Evolutionary conservation across 2,797 vertebrate genomes (phyloP).

Genomic region (Lemur catta): DNA sequence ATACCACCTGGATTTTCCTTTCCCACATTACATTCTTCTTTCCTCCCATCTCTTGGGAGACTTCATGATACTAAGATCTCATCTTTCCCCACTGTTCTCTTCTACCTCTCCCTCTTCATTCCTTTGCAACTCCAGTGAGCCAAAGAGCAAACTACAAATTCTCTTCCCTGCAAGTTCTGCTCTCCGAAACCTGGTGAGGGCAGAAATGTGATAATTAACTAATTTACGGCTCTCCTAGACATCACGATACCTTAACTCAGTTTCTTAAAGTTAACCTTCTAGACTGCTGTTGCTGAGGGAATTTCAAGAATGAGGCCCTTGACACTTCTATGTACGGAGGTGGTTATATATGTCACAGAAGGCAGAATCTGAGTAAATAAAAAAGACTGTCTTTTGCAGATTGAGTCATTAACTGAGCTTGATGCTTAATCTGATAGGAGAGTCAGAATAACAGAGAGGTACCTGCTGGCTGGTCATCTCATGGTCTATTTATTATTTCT

Average conservation of each 20-base stretch:
- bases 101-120: not conserved
- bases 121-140: not conserved
- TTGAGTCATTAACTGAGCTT: not conserved
- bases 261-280: conserved; percentile 37
- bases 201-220: conserved; percentile 51
- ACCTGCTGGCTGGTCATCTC: not conserved
- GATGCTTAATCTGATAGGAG: not conserved
- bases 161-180: not conserved
- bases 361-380: not conserved
- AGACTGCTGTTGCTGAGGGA: conserved; percentile 30
- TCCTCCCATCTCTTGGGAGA: not conserved
- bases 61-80: not conserved
- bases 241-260: not conserved
- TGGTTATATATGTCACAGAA: not conserved
- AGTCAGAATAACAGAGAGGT: not conserved
- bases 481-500: not conserved
- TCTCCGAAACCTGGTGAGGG: not conserved
- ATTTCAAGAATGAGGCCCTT: conserved; percentile 18
- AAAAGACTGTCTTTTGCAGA: not conserved
- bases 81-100: not conserved
- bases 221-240: conserved; percentile 17
- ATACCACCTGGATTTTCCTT: accelerated
- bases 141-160: not conserved
- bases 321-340: not conserved
- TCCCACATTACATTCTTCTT: accelerated